Evolutionary conservation across 2,797 vertebrate species (phyloP), one percentile per base, ranked within the genome.

Genomic region (Betta splendens): DNA sequence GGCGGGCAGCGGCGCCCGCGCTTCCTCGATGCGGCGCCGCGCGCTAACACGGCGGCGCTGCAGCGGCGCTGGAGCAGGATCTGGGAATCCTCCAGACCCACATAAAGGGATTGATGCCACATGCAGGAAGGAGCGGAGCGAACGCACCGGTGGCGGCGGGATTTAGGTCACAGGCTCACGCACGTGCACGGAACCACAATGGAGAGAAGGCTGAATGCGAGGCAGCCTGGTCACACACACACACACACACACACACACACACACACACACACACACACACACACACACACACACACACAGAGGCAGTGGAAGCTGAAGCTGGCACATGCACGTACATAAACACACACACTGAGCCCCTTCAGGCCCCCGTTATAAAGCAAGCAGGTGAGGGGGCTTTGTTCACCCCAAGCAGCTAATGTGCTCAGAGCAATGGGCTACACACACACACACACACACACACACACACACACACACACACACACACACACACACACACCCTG

Each of bases 301-400:
- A 17, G 36, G 68, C 39, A 37, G 38, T 49, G 13, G 46, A 39
- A 12, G 3, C 29, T 33, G 18, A 29, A 42, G 47, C 38, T 26
- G 20, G 42, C 45, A 45, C 45, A 48, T 45, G 37, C 43, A 39
- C 33, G 50, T 48, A 49, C 23, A 47, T n/a, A n/a, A n/a, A n/a
- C 43, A 60, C 57, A 66, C 69, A 80, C 57, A 51, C 42, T 38
- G 43, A 64, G 50, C 16, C 69, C 61, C 56, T 56, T 53, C 60
- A 64, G 73, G 69, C 64, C 64, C 66, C 46, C 70, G 73, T 79
- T 81, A 74, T 84, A 81, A 84, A 89, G 82, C 86, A 72, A 66
- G 65, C 86, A 88, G 85, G 89, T 89, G 84, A 88, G 79, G 61
- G 72, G 72, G 72, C 84, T 90, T 89, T 90, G 89, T 88, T 87